Evolutionary conservation across 1,140 invertebrate species (phyloP).

Genomic region (Zaprionus africanus): DNA sequence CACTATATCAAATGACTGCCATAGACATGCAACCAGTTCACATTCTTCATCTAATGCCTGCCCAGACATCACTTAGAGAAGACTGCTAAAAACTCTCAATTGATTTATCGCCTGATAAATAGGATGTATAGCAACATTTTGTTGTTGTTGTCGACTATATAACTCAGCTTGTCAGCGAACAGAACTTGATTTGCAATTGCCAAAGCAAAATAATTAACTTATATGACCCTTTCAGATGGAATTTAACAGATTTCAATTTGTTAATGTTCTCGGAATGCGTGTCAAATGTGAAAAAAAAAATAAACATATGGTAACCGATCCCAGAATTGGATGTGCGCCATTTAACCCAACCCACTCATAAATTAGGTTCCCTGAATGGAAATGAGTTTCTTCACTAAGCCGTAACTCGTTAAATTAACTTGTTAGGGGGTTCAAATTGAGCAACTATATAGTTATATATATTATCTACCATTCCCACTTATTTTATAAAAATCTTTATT

Average conservation of each 20-base stretch:
- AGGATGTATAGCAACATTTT: constrained; percentile 1
- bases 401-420: neutral
- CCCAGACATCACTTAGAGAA: neutral
- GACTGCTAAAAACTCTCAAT: neutral
- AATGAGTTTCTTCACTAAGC: neutral
- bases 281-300: neutral
- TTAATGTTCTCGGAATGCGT: constrained; percentile 4
- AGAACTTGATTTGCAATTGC: constrained; percentile 15
- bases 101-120: constrained; percentile 5
- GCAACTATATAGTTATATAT: neutral
- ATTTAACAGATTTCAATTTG: constrained; percentile 25
- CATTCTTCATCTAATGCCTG: neutral
- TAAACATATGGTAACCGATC: neutral
- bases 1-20: neutral
- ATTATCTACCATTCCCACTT: neutral
- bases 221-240: constrained; percentile 16
- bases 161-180: neutral
- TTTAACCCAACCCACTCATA: neutral
- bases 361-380: no score
- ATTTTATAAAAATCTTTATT: neutral
- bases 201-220: constrained; percentile 9
- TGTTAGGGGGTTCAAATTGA: neutral
- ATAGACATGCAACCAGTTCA: neutral
- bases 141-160: constrained; percentile 3
- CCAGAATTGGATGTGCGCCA: neutral